phyloP scores from a whole-genome alignment of 2,113 vertebrate genomes.

The Alligator mississippiensis region DNA sequence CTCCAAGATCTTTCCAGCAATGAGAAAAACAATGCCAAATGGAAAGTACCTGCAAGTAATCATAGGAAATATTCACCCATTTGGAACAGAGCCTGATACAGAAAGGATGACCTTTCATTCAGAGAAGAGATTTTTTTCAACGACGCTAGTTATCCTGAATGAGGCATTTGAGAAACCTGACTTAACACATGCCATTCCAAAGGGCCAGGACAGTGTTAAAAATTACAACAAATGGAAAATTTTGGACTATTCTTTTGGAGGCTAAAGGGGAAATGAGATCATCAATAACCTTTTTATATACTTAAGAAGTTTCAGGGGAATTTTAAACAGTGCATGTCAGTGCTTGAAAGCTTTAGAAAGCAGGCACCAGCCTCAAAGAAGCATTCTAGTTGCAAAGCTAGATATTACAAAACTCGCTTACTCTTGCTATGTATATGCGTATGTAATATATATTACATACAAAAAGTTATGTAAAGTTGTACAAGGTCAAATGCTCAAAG shows the following conservation, averaged over 20 bases:
- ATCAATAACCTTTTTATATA: not conserved
- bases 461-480: too few species aligned
- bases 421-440: too few species aligned
- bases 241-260: not conserved
- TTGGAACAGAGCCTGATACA: not conserved
- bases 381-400: rapidly evolving
- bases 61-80: not conserved
- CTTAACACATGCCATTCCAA: not conserved
- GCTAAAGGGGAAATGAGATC: not conserved
- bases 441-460: too few species aligned
- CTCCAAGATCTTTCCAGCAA: constrained; percentile 90
- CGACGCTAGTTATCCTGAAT: too few species aligned
- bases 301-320: not conserved
- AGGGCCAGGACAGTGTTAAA: too few species aligned
- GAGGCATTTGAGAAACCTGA: not conserved
- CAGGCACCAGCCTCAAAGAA: not conserved
- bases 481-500: not conserved
- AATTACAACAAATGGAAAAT: not conserved
- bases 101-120: not conserved
- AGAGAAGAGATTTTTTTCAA: too few species aligned
- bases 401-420: too few species aligned
- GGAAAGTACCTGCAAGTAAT: constrained; percentile 86
- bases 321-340: rapidly evolving
- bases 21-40: constrained; percentile 90
- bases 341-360: not conserved